Evolutionary conservation across 2,113 vertebrate genomes (phyloP).

Genomic region (Podilymbus podiceps): DNA sequence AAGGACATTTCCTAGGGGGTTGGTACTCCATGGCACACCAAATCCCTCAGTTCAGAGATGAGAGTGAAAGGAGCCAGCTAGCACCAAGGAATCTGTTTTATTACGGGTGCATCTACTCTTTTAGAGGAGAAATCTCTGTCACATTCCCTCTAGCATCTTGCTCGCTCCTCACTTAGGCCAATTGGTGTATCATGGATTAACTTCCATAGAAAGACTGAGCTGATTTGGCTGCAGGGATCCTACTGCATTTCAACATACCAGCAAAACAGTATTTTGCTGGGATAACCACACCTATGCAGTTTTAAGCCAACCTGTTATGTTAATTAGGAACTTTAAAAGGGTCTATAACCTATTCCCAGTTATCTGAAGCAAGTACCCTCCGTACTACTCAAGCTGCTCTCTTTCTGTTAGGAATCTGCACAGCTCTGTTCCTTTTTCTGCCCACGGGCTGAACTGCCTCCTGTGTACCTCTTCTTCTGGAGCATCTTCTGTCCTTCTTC

Average conservation of each 20-base stretch:
- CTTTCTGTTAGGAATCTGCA: slow-evolving; percentile 43
- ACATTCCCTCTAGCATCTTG: neutral
- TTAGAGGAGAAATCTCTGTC: neutral
- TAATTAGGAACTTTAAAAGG: neutral
- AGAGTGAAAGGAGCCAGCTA: neutral
- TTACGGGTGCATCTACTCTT: neutral
- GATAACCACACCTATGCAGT: neutral
- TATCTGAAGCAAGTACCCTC: neutral
- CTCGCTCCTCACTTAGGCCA: neutral
- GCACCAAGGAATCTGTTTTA: neutral
- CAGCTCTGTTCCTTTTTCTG: neutral
- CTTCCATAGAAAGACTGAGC: neutral
- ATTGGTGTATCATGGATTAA: neutral
- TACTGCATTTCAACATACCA: neutral
- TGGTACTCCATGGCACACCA: neutral
- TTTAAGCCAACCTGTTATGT: neutral
- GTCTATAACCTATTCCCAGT: neutral
- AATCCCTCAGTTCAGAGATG: neutral
- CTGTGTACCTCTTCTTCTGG: slow-evolving; percentile 59
- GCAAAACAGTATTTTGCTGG: neutral
- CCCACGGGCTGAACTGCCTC: neutral
- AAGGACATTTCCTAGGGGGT: neutral
- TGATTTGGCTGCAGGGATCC: neutral
- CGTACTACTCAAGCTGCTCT: slow-evolving; percentile 44
- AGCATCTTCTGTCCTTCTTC: slow-evolving; percentile 90